Evolutionary conservation across 2,113 vertebrate species (phyloP), one percentile per base, ranked within the genome.

Genomic region (Chamaetylas fuelleborni): DNA sequence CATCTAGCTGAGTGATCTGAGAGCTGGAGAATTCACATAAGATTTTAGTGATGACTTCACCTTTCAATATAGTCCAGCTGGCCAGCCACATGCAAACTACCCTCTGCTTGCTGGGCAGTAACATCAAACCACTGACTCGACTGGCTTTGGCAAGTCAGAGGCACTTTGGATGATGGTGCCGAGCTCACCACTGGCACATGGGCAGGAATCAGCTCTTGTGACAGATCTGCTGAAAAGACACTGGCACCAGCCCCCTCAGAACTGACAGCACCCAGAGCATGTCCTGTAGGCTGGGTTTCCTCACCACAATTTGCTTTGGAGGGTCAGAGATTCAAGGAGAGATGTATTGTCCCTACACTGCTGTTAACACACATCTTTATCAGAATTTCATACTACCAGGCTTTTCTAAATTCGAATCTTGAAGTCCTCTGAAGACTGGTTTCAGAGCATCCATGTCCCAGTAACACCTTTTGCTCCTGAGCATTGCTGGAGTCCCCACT

Each of bases 1-100:
- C 87, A 93, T 40, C 76, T 48, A 92, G 94, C 92, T 88, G 80
- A 88, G 43, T 67, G 88, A 94, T 8, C 10, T 11, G 43, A 88
- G 77, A 91, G 86, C 60, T 71, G 72, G 60, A 86, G 69, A 64
- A 74, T 72, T 66, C 76, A 84, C 47, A 1, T 25, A 62, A 93
- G 19, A 84, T 71, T 88, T 86, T 86, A 86, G 60, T 23, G 78
- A 78, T 34, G 34, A 1, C 71, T 77, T 88, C 85, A 86, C 43
- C 54, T 83, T 93, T 31, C 50, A 42, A 58, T 57, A 69, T 0
- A 86, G 74, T 42, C 62, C 4, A 90, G 90, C 54, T 70, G 53
- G 31, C 36, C 47, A 57, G 71, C 28, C 80, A 90, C 64, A 51
- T 22, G 57, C 54, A 92, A 70, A 70, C n/a, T 19, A 42, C 26